Percentiles rank a stretch among this genome's conserved stretches.
Conservation (phyloP, 2,113 vertebrate species). For the Cyanistes caeruleus region DNA sequence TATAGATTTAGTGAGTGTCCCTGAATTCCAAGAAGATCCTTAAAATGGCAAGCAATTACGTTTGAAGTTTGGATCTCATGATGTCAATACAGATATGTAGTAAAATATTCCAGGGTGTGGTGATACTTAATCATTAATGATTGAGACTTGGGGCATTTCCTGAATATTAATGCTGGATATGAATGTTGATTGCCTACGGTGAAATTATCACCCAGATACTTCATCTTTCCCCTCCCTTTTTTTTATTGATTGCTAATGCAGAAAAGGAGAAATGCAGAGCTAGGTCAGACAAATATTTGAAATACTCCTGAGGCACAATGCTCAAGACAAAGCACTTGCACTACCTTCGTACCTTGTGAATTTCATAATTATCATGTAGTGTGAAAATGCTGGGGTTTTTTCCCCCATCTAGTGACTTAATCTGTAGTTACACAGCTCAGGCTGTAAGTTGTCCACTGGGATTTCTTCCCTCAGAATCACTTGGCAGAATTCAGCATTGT, state of each 20-base stretch:
- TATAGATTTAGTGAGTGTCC: not conserved
- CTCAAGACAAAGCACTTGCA: not conserved
- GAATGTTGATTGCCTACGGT: conserved; percentile 12
- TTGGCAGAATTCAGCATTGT: not conserved
- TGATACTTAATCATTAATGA: conserved; percentile 57
- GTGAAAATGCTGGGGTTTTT: not conserved
- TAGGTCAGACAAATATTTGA: not conserved
- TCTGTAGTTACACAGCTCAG: not conserved
- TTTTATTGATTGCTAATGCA: not conserved
- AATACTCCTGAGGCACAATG: not conserved
- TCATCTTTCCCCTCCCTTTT: not conserved
- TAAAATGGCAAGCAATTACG: not conserved
- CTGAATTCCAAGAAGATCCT: not conserved
- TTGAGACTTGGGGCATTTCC: conserved; percentile 54
- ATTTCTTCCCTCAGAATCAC: not conserved
- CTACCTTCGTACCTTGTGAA: not conserved
- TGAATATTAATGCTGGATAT: conserved; percentile 60
- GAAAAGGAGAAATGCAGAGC: not conserved
- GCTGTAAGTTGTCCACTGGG: not conserved
- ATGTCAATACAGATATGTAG: conserved; percentile 50
- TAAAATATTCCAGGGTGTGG: conserved; percentile 53
- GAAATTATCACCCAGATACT: not conserved
- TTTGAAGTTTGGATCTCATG: conserved; percentile 48
- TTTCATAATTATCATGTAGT: not conserved
- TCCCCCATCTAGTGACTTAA: not conserved